A percentile compares a stretch with the other conserved stretches of the same genome.
phyloP scores from a whole-genome alignment of 2,113 vertebrate species.

The Hemicordylus capensis region DNA sequence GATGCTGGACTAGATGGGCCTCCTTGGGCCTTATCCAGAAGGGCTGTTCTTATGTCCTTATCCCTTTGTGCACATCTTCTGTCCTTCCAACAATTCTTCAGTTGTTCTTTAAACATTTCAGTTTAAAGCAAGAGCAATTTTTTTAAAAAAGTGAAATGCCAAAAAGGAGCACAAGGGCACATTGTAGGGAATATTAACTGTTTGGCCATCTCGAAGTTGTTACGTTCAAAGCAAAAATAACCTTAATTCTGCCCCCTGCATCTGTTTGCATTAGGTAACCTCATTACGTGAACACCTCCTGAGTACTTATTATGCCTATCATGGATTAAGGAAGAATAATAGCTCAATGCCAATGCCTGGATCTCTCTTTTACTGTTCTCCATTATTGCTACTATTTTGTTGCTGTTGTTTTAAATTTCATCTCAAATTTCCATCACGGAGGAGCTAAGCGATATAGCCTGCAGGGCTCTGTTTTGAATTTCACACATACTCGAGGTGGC shows the following conservation, averaged over 20 bases:
- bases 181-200: constrained; percentile 1
- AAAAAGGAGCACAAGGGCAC: not conserved
- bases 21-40: no score
- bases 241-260: constrained; percentile 5
- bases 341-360: not conserved
- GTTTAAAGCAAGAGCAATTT: not conserved
- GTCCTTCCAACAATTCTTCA: not conserved
- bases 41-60: no score
- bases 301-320: not conserved
- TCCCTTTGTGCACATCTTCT: not conserved
- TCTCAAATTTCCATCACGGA: constrained; percentile 18
- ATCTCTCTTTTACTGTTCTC: constrained; percentile 4
- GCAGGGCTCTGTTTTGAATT: constrained; percentile 25
- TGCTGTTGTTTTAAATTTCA: constrained; percentile 39
- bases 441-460: constrained; percentile 3
- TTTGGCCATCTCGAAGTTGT: constrained; percentile 18
- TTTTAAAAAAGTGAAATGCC: not conserved
- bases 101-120: no score
- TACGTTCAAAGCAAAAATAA: constrained; percentile 52
- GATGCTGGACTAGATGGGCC: no score
- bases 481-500: constrained; percentile 23
- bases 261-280: constrained; percentile 26
- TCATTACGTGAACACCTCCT: not conserved
- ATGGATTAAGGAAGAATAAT: constrained; percentile 23
- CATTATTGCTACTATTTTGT: constrained; percentile 34